These are phyloP conservation scores for Odontothrips loti DNA, from an alignment of 2,888 invertebrate genomes.

Conservation along the genomic window DNA sequence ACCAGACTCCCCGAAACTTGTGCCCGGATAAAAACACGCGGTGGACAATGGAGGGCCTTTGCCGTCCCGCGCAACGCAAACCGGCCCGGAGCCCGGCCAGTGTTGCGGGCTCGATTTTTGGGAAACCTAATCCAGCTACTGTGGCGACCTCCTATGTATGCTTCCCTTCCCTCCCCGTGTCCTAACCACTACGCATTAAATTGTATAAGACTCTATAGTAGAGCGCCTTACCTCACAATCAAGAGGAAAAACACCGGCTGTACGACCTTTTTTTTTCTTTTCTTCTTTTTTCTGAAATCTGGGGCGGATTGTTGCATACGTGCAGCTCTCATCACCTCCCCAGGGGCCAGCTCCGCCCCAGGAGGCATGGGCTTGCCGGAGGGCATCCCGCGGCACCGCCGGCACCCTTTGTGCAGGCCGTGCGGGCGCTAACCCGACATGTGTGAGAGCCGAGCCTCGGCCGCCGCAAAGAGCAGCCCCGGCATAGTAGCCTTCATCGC, in stretches of 20 bases:
- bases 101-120: too few relatives aligned
- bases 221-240: not conserved
- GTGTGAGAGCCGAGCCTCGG: not conserved
- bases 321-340: slow-evolving; percentile 4
- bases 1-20: not conserved
- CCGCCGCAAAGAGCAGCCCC: not conserved
- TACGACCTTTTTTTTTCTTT: too few relatives aligned
- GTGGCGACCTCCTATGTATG: not conserved
- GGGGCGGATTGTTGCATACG: not conserved
- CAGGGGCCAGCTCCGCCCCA: too few relatives aligned
- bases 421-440: not conserved
- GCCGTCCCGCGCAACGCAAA: not conserved
- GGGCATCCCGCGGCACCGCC: not conserved
- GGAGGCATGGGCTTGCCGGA: too few relatives aligned
- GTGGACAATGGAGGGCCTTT: not conserved
- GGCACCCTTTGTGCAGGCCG: not conserved
- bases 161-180: not conserved
- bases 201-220: not conserved
- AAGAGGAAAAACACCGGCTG: not conserved
- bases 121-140: not conserved
- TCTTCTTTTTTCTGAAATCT: too few relatives aligned
- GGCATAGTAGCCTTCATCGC: too few relatives aligned
- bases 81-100: too few relatives aligned
- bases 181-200: not conserved
- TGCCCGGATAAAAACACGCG: not conserved